Percentiles rank a stretch among this genome's conserved stretches.
These are phyloP conservation scores for Ctenopoma multispine DNA, from an alignment of 2,797 vertebrate species.

Conservation along the genomic window DNA sequence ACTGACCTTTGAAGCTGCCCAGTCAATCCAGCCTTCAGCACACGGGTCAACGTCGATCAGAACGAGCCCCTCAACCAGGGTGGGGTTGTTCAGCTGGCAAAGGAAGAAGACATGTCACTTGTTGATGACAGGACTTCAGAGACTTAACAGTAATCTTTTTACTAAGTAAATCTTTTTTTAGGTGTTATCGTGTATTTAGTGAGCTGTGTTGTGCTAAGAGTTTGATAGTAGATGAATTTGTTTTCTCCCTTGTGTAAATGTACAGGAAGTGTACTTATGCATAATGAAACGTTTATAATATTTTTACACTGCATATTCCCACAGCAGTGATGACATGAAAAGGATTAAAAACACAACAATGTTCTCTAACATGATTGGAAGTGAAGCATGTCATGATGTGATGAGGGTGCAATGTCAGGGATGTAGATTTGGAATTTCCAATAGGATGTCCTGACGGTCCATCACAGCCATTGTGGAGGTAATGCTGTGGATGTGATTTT, in stretches of 20 bases:
- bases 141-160: too few species aligned
- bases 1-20: constrained; percentile 95
- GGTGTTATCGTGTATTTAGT: neutral
- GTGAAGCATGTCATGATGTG: constrained; percentile 11
- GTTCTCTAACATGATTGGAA: constrained; percentile 17
- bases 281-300: neutral
- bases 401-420: constrained; percentile 6
- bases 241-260: neutral
- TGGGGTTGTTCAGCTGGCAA: constrained; percentile 90
- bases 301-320: neutral
- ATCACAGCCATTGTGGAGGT: neutral
- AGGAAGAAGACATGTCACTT: constrained; percentile 21
- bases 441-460: constrained; percentile 35
- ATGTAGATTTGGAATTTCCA: constrained; percentile 25
- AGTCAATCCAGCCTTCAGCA: constrained; percentile 98
- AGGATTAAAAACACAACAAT: constrained; percentile 9
- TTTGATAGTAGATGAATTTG: neutral
- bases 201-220: neutral
- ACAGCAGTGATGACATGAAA: neutral
- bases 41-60: constrained; percentile 96
- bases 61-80: constrained; percentile 93
- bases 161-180: too few species aligned
- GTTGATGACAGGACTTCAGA: neutral
- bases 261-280: neutral
- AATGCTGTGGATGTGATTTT: constrained; percentile 32